These are phyloP conservation scores for Apolygus lucorum DNA, from an alignment of 1,140 invertebrate species.

Conservation along the genomic window DNA sequence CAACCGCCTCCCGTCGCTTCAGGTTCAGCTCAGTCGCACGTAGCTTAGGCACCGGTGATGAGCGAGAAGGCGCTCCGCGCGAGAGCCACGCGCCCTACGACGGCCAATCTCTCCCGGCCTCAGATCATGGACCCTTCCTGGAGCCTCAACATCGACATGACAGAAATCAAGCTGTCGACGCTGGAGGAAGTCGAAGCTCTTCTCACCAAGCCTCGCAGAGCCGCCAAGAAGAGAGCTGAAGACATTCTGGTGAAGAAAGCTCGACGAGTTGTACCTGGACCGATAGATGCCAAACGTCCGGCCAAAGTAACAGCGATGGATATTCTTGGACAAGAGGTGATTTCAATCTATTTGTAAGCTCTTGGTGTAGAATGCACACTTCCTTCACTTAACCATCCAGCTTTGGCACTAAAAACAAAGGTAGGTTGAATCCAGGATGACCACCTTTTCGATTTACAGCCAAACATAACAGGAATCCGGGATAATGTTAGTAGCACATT, in stretches of 20 bases:
- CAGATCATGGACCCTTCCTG: constrained; percentile 17
- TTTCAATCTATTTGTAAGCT: no score
- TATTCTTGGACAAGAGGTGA: constrained; percentile 17
- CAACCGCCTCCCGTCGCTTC: no score
- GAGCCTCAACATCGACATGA: constrained; percentile 15
- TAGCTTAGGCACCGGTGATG: no score
- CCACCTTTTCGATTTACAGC: no score
- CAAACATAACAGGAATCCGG: no score
- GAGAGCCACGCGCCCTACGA: neutral
- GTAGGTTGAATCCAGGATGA: no score
- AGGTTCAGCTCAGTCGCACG: no score
- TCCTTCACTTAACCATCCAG: no score
- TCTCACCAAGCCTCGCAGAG: constrained; percentile 14
- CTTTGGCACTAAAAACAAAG: no score
- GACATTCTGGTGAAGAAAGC: neutral
- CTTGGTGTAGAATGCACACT: no score
- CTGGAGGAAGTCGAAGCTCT: constrained; percentile 12
- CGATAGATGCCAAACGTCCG: neutral
- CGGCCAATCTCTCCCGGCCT: neutral
- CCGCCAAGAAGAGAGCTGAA: neutral
- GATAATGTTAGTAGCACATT: no score
- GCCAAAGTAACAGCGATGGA: constrained; percentile 9
- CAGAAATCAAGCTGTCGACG: constrained; percentile 12
- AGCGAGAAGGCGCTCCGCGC: no score
- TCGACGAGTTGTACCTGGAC: neutral